phyloP scores from a whole-genome alignment of 1,140 invertebrate species.

The Hydropsyche tenuis region DNA sequence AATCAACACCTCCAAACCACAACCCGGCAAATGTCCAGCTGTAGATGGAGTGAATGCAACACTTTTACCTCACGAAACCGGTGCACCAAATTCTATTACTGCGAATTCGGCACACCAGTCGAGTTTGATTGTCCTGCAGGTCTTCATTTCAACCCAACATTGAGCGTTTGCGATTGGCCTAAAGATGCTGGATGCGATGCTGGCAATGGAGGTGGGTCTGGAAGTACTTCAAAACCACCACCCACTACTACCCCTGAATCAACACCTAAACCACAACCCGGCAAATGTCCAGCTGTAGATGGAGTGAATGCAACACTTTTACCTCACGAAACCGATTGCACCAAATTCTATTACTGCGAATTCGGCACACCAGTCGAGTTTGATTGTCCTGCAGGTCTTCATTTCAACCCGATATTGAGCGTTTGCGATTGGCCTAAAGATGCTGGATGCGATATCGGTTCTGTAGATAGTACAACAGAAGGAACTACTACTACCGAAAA shows the following conservation, averaged over 20 bases:
- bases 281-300: slow-evolving; percentile 25
- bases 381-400: slow-evolving; percentile 56
- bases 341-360: slow-evolving; percentile 60
- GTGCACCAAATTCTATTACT: slow-evolving; percentile 61
- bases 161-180: slow-evolving; percentile 7
- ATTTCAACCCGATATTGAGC: slow-evolving; percentile 54
- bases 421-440: slow-evolving; percentile 37
- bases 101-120: slow-evolving; percentile 54
- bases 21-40: neutral
- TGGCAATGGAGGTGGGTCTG: neutral
- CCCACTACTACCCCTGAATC: too few relatives aligned
- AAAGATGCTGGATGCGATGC: neutral
- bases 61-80: slow-evolving; percentile 54
- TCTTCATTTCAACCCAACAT: slow-evolving; percentile 56
- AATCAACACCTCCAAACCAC: too few relatives aligned
- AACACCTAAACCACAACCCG: too few relatives aligned
- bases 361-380: slow-evolving; percentile 53
- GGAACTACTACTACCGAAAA: too few relatives aligned
- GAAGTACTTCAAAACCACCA: neutral
- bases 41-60: neutral
- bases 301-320: slow-evolving; percentile 42
- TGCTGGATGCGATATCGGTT: slow-evolving; percentile 36
- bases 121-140: slow-evolving; percentile 56
- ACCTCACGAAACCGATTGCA: slow-evolving; percentile 57
- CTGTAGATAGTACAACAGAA: too few relatives aligned